Base-by-base conservation (phyloP, 1,140 invertebrate genomes). In the Tenebrio molitor region DNA sequence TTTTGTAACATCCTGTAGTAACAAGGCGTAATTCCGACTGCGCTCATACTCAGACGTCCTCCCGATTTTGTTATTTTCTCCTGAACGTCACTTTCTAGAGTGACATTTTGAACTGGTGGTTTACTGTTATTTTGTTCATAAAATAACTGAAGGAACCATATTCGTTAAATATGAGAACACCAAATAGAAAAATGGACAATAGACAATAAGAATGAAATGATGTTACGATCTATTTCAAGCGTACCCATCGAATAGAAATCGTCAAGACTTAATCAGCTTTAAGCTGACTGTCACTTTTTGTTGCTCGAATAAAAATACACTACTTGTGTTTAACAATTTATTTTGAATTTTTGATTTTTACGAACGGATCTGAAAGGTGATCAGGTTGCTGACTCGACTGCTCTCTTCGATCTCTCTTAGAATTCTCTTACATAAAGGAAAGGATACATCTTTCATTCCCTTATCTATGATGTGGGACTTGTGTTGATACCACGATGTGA, bases 1-100 rank as follows among this genome's bases (percentile, higher is more conserved):
- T 80, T 95, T 95, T 6, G 87, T 87, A 0, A 91, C 80, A 39
- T 88, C 84, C n/a, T 80, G 81, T 4, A 85, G 72, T 1, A 87
- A 77, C 3, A 87, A 74, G n/a, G 77, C 83, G 67, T 85, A 53
- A 0, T 62, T 15, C 10, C 50, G 39, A 5, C 42, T 44, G 5
- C 75, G 58, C 29, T 63, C 33, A 0, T 6, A 19, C 7, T 41
- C 12, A 10, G 68, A 6, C 5, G 34, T 14, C 3, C 36, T 58
- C 29, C 33, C 15, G 2, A 76, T 72, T 64, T 29, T 64, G 10
- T 21, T 5, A 17, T 74, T 76, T 36, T 76, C 14, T 62, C 14
- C 21, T 68, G 29, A 3, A 76, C 73, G 36, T 76, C 75, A 50
- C 3, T 29, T n/a, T 76, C 75, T 6, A 53, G 44, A 19, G 15